Percentiles rank a stretch among this genome's conserved stretches.
phyloP scores from a whole-genome alignment of 2,113 vertebrate species.

The Muntiacus muntjak region DNA sequence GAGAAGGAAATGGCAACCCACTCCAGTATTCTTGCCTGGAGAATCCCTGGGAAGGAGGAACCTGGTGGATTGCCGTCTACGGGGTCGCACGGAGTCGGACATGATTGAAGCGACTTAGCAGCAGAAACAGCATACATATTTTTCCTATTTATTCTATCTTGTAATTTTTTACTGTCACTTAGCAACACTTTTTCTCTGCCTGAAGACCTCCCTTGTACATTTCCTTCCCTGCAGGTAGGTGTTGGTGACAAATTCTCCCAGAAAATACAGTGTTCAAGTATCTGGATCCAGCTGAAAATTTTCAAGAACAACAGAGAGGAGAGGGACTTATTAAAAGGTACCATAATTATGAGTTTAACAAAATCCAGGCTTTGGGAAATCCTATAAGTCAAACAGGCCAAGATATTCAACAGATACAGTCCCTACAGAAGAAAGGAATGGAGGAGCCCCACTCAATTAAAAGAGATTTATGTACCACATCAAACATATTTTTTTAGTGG shows the following conservation, averaged over 20 bases:
- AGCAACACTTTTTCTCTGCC: background rate
- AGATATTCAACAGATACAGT: background rate
- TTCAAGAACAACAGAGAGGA: background rate
- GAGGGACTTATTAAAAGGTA: background rate
- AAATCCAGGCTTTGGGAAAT: background rate
- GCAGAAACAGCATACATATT: background rate
- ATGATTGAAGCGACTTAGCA: no score
- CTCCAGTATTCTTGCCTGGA: no score
- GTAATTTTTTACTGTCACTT: background rate
- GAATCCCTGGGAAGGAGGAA: no score
- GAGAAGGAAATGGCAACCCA: no score
- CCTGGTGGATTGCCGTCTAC: no score
- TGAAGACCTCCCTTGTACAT: background rate
- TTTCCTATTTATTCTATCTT: background rate
- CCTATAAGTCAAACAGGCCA: background rate
- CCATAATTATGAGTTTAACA: background rate
- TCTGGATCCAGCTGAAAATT: background rate
- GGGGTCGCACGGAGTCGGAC: no score
- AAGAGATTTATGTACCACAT: background rate
- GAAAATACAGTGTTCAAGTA: background rate
- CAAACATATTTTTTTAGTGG: background rate
- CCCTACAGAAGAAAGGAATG: background rate
- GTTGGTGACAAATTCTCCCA: background rate
- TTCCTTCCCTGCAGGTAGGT: background rate
- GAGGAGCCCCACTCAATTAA: background rate